Evolutionary conservation across 2,797 vertebrate species (phyloP).

Genomic region (Enteromius viviparus): DNA sequence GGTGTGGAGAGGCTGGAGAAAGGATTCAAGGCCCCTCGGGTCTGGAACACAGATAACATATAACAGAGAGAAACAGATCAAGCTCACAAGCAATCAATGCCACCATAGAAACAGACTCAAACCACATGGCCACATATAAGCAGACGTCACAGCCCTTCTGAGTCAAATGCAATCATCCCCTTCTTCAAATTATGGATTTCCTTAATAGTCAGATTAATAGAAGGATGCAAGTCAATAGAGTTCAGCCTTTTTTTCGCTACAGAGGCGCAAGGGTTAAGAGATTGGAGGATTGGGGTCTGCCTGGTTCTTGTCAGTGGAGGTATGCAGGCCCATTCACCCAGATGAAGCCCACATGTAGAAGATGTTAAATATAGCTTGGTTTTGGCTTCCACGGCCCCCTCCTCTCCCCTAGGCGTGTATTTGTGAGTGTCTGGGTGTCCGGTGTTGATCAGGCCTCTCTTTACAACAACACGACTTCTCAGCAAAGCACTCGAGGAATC

Average conservation of each 20-base stretch:
- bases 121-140: not conserved
- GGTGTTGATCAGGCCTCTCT: conserved; percentile 40
- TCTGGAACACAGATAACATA: conserved; percentile 52
- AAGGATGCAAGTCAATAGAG: not conserved
- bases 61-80: conserved; percentile 20
- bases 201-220: not conserved
- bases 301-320: conserved; percentile 64
- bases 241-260: not conserved
- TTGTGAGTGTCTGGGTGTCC: conserved; percentile 52
- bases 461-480: not conserved
- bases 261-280: conserved; percentile 37
- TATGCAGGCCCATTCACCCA: conserved; percentile 69
- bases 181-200: not conserved
- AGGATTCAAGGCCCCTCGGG: conserved; percentile 40
- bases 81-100: not conserved
- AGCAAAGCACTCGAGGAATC: conserved; percentile 24
- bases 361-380: conserved; percentile 77
- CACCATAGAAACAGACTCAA: not conserved
- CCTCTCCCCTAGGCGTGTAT: conserved; percentile 36
- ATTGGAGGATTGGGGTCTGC: conserved; percentile 42
- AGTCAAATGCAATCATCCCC: not conserved
- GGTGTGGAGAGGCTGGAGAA: conserved; percentile 26
- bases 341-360: conserved; percentile 77
- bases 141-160: not conserved
- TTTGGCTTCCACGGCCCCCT: conserved; percentile 61